phyloP scores from a whole-genome alignment of 2,113 vertebrate species.

The Gymnocephalus cernua region DNA sequence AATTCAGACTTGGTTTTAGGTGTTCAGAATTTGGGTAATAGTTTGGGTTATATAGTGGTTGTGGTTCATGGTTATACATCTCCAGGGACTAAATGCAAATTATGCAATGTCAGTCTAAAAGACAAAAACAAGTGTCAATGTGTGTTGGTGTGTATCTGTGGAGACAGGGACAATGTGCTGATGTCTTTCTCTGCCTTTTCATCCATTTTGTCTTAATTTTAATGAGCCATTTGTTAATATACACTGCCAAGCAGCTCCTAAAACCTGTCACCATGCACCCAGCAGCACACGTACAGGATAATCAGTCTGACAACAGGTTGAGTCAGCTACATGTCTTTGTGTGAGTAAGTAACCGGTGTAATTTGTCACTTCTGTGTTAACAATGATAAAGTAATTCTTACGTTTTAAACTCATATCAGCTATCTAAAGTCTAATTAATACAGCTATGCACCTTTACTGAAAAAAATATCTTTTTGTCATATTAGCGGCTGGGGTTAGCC shows the following conservation, averaged over 20 bases:
- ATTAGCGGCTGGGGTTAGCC: background rate
- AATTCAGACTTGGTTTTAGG: background rate
- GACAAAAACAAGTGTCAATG: background rate
- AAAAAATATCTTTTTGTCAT: background rate
- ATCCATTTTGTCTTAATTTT: slow-evolving; percentile 10
- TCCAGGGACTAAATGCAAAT: background rate
- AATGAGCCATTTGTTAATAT: slow-evolving; percentile 23
- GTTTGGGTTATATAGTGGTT: background rate
- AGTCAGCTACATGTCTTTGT: background rate
- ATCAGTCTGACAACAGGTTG: slow-evolving; percentile 36
- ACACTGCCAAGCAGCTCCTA: slow-evolving; percentile 2
- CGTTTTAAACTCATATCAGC: slow-evolving; percentile 8
- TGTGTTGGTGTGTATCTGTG: background rate
- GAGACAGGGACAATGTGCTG: background rate
- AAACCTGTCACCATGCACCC: slow-evolving; percentile 11
- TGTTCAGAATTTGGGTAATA: background rate
- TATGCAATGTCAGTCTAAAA: background rate
- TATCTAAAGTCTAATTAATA: background rate
- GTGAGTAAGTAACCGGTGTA: background rate
- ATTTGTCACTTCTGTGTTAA: background rate
- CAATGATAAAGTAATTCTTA: background rate
- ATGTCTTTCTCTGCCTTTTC: slow-evolving; percentile 8
- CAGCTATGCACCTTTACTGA: background rate
- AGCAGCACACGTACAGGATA: slow-evolving; percentile 26
- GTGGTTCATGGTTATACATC: background rate